Evolutionary conservation across 1,140 invertebrate species (phyloP), one percentile per base, ranked within the genome.

Genomic region (Scaptomyza montana): DNA sequence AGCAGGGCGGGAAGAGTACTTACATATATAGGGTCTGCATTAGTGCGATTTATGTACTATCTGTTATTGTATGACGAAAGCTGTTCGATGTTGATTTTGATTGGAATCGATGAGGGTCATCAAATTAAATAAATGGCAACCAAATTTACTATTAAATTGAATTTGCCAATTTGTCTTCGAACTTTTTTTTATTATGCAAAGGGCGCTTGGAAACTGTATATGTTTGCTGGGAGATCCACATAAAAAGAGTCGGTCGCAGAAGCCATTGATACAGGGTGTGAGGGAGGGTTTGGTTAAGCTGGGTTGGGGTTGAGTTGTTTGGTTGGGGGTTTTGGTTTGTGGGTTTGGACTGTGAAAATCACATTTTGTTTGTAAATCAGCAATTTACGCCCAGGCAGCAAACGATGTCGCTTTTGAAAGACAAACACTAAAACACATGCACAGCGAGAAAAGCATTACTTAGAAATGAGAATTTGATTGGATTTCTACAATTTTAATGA

Each of bases 291-390:
- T 13, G 50, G 50, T 41, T 43, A 43, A 49, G 28, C 28, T 9
- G 10, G 28, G 25, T 7, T 25, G 60, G 30, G n/a, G n/a, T n/a
- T n/a, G n/a, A n/a, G n/a, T n/a, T n/a, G n/a, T n/a, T n/a, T n/a
- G 28, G 25, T 7, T 25, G 36, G 61, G 30, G 36, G 45, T 13
- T 46, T 46, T 9, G 30, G 54, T 21, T 57, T 59, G 56, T 43
- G 55, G n/a, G 50, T 41, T 39, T 45, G 46, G 53, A 25, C 49
- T 66, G 47, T 36, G 78, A 59, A 86, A 86, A 87, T 87, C 82
- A 84, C 79, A 87, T 87, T 87, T 87, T 87, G 84, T 87, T 87
- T 87, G 82, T 87, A 87, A 87, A 87, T 87, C 82, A 87, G 82
- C 82, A 89, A 87, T 87, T 87, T 87, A 76, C 86, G 84, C 82